These are phyloP conservation scores for Lasaia peninsularis DNA, from an alignment of 1,140 invertebrate genomes.

Conservation along the genomic window DNA sequence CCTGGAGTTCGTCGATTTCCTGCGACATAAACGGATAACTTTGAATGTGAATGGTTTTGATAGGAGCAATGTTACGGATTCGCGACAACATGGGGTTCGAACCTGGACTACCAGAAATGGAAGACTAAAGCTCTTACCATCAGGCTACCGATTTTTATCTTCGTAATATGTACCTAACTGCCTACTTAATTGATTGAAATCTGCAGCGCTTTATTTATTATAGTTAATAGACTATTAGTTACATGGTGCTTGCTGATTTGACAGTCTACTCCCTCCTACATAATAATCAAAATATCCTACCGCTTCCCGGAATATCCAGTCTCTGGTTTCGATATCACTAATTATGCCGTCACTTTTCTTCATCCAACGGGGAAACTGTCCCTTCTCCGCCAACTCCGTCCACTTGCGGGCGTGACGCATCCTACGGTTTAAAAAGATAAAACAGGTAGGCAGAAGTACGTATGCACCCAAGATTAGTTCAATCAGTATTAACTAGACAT, in stretches of 20 bases:
- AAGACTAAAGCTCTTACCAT: too few species aligned
- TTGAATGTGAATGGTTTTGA: neutral
- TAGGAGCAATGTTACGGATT: too few species aligned
- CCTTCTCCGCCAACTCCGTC: slow-evolving; percentile 50
- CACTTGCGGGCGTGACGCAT: slow-evolving; percentile 60
- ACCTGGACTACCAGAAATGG: too few species aligned
- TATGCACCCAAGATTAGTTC: neutral
- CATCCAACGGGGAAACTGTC: slow-evolving; percentile 46
- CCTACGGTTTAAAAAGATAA: slow-evolving; percentile 14
- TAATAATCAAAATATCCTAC: slow-evolving; percentile 36
- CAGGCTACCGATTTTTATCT: too few species aligned
- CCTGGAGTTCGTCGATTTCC: slow-evolving; percentile 81
- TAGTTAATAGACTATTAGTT: neutral
- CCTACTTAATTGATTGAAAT: too few species aligned
- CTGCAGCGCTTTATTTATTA: too few species aligned
- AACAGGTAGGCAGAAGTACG: neutral
- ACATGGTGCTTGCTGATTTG: too few species aligned
- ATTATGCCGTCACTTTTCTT: slow-evolving; percentile 55
- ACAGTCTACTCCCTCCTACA: too few species aligned
- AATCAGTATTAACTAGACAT: neutral
- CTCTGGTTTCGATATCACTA: slow-evolving; percentile 56
- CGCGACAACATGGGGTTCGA: too few species aligned
- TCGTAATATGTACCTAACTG: too few species aligned
- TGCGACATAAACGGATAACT: slow-evolving; percentile 34
- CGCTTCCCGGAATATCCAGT: slow-evolving; percentile 65